Evolutionary conservation across 2,113 vertebrate species (phyloP), one percentile per base, ranked within the genome.

Genomic region (Lethenteron camtschaticum): DNA sequence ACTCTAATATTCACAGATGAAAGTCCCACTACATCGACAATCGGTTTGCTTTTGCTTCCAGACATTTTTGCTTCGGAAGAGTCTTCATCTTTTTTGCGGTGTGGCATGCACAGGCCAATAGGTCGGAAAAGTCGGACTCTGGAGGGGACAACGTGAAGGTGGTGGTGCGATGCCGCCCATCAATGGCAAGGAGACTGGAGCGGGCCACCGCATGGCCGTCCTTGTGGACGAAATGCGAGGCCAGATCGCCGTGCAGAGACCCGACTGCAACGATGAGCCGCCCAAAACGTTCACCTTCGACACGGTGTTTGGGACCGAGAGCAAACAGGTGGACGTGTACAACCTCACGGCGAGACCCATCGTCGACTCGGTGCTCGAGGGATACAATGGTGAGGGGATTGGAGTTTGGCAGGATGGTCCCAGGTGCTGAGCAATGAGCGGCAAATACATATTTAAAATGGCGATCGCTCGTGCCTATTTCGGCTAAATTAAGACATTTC

Each of bases 251-350:
- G 63, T 66, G 20, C 63, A 20, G 8, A 66, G 20, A 11, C 63
- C 63, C 10, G 63, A 66, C 20, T 66, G n/a, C 63, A n/a, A 16
- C 20, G 63, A 66, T 20, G 63, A 66, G 63, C 63, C 63, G n/a
- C 20, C n/a, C 10, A 66, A 66, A 20, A 66, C n/a, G n/a, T 66
- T 66, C 63, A 66, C 63, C 9, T 66, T 66, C 10, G 63, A 66
- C 63, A 66, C 63, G 63, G 63, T 66, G n/a, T 66, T 66, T 66
- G 63, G 63, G 20, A n/a, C 63, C 9, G 63, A 66, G n/a, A 66
- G 63, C 63, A 66, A 66, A 11, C 63, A 66, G 63, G 63, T 66
- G 9, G 63, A 66, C 10, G 63, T 66, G 63, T 66, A 66, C 63
- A 66, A 66, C 63, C 10, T 66, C 8, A 66, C 63, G n/a, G 63